These are phyloP conservation scores for Hemiscyllium ocellatum DNA, from an alignment of 2,113 vertebrate species.

Conservation along the genomic window DNA sequence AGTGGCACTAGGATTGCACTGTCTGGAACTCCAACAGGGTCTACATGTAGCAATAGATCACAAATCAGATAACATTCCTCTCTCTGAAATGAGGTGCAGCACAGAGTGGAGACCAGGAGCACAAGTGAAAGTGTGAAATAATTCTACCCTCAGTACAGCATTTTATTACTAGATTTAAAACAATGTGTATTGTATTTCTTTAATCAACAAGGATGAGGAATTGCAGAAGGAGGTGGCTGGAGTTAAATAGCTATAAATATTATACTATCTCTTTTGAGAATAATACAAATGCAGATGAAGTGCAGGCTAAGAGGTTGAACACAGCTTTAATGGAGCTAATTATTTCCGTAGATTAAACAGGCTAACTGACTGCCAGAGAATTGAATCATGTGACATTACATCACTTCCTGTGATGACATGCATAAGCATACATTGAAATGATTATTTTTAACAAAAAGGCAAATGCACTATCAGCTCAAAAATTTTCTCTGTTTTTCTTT, in stretches of 20 bases:
- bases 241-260: neutral
- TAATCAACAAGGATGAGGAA: neutral
- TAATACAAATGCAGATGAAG: neutral
- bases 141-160: neutral
- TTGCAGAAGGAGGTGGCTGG: neutral
- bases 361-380: neutral
- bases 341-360: neutral
- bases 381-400: neutral
- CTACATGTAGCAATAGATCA: neutral
- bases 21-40: neutral
- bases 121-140: neutral
- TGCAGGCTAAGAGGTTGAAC: neutral
- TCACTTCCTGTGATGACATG: neutral
- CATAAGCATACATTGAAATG: too few species aligned
- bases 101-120: neutral
- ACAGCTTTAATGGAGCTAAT: neutral
- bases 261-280: neutral
- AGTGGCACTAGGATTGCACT: neutral
- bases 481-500: neutral
- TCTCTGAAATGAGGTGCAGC: neutral
- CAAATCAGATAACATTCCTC: neutral
- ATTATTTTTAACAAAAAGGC: too few species aligned
- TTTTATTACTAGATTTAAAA: neutral
- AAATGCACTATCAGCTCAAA: too few species aligned
- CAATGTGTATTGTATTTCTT: neutral